Base-by-base conservation (phyloP, 2,113 vertebrate species). In the Psittacula cyanocephala region DNA sequence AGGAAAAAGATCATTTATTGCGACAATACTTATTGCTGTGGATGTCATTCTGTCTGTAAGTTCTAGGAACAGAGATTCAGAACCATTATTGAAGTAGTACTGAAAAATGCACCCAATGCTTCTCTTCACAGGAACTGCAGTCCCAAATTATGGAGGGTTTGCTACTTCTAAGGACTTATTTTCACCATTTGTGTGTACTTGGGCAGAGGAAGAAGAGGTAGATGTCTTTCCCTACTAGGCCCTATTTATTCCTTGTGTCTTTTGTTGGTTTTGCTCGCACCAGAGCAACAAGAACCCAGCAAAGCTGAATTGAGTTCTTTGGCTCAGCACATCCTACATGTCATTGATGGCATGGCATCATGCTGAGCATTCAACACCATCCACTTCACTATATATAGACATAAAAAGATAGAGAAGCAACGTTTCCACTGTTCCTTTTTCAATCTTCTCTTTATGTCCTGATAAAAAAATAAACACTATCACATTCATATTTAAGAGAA, bases 191-290 rank as follows among this genome's bases (percentile, higher is more conserved):
- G 3, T 13, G 4, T 50, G 37, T 27, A 19, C 31, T 52, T 60
- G 9, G 9, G 25, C 59, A 10, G 19, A 88, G 17, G 43, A 82
- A 55, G 23, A n/a, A 43, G 12, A 60, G 68, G 35, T 1, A 1
- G 57, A 82, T 75, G 25, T 79, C 88, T 88, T 89, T 16, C 64
- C 47, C 82, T 80, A 33, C 53, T 89, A 55, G 28, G 17, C 76
- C 7, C 24, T 84, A 18, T 22, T 92, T 87, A 62, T 90, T 93
- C 84, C 31, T 88, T 76, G 46, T 65, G 67, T 81, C 49, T 81
- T 78, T 11, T 74, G 28, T 9, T 87, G 50, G n/a, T 77, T 95
- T 93, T 96, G 60, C 81, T 95, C 68, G 79, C 90, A 89, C 68
- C 59, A 87, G 75, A 93, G 78, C 83, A 95, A 68, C 70, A 75